Evolutionary conservation across 1,140 invertebrate genomes (phyloP).

Genomic region (Aricia agestis): DNA sequence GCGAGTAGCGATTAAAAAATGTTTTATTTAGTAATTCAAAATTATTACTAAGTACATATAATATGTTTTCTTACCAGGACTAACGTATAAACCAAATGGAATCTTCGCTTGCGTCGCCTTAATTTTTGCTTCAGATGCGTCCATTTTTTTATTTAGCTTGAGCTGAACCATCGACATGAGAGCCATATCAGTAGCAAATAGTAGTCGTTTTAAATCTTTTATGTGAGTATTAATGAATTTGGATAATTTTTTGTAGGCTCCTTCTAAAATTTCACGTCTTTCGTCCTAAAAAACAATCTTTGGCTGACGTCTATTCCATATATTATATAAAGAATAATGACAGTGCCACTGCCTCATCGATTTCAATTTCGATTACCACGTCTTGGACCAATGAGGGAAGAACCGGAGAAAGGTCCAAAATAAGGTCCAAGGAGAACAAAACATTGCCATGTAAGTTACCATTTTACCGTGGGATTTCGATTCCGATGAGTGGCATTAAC

Average conservation of each 20-base stretch:
- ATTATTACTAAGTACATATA: no score
- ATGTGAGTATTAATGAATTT: constrained; percentile 57
- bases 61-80: constrained; percentile 45
- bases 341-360: no score
- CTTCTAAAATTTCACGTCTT: constrained; percentile 49
- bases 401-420: no score
- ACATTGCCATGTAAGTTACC: no score
- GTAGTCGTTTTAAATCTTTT: constrained; percentile 60
- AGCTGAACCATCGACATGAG: constrained; percentile 67
- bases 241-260: constrained; percentile 45
- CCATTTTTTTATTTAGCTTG: constrained; percentile 68
- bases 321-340: no score
- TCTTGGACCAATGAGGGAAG: no score
- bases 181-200: constrained; percentile 59
- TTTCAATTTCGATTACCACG: no score
- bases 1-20: no score
- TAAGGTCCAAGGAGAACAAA: no score
- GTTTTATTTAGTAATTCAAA: no score
- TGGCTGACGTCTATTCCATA: background rate
- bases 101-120: constrained; percentile 63
- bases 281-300: constrained; percentile 40
- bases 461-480: no score
- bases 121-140: constrained; percentile 61
- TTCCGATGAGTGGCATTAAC: no score
- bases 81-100: constrained; percentile 63